Evolutionary conservation across 2,797 vertebrate species (phyloP).

Genomic region (Coregonus suidteri): DNA sequence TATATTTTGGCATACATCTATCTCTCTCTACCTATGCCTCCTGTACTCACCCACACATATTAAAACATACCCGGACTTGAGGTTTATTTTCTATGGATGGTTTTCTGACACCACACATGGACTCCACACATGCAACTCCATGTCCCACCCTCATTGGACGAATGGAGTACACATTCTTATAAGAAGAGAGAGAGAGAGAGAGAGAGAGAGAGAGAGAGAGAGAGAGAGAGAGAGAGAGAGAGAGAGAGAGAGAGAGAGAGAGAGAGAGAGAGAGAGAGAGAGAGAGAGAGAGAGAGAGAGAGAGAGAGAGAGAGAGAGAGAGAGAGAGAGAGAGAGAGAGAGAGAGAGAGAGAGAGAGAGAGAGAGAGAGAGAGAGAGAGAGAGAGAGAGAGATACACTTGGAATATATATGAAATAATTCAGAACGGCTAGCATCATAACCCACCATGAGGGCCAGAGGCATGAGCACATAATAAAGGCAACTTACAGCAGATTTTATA

Average conservation of each 20-base stretch:
- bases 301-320: neutral
- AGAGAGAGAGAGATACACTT: neutral
- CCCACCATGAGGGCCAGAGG: neutral
- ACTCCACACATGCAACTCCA: slow-evolving; percentile 10
- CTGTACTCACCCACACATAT: slow-evolving; percentile 6
- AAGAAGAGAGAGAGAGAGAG: neutral
- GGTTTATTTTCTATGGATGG: slow-evolving; percentile 42
- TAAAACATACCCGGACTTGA: slow-evolving; percentile 21
- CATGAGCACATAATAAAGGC: neutral
- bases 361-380: neutral
- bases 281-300: neutral
- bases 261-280: too few species aligned
- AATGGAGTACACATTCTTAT: neutral
- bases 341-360: neutral
- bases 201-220: too few species aligned
- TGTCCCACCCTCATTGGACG: slow-evolving; percentile 1
- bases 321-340: neutral
- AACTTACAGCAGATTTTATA: too few species aligned
- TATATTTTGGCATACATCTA: neutral
- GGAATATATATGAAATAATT: too few species aligned
- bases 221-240: too few species aligned
- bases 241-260: too few species aligned
- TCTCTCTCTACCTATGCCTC: neutral
- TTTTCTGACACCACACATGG: slow-evolving; percentile 27
- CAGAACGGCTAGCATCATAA: neutral